Conservation (phyloP, 2,797 vertebrate species). For the Monodelphis domestica region DNA sequence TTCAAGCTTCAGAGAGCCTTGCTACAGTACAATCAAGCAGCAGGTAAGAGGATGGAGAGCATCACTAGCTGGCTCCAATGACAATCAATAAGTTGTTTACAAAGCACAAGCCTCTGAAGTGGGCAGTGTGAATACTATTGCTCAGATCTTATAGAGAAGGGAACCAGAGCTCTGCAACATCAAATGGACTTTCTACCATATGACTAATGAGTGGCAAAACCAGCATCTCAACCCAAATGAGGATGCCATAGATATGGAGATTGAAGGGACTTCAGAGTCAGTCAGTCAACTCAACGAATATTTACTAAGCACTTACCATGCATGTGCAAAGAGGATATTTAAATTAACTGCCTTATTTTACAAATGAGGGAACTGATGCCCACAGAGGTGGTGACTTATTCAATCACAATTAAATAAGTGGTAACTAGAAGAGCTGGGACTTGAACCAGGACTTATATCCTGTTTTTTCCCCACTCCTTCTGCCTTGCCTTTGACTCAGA, state of each 20-base stretch:
- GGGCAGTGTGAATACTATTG: neutral
- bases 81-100: neutral
- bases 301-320: neutral
- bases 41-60: neutral
- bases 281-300: neutral
- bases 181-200: too few relatives aligned
- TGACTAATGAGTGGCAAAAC: neutral
- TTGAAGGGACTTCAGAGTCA: neutral
- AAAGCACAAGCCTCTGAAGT: neutral
- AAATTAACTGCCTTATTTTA: neutral
- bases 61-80: neutral
- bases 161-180: too few relatives aligned
- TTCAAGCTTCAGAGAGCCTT: neutral
- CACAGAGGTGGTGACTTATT: too few relatives aligned
- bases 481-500: neutral
- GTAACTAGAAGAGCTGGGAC: neutral
- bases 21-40: neutral
- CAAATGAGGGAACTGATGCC: too few relatives aligned
- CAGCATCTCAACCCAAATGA: neutral
- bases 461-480: too few relatives aligned
- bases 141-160: neutral
- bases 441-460: neutral
- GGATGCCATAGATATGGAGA: neutral
- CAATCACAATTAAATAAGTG: neutral
- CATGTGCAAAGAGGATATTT: too few relatives aligned